Percentiles rank a stretch among this genome's conserved stretches.
These are phyloP conservation scores for Nothobranchius furzeri DNA, from an alignment of 2,113 vertebrate species.

Conservation along the genomic window DNA sequence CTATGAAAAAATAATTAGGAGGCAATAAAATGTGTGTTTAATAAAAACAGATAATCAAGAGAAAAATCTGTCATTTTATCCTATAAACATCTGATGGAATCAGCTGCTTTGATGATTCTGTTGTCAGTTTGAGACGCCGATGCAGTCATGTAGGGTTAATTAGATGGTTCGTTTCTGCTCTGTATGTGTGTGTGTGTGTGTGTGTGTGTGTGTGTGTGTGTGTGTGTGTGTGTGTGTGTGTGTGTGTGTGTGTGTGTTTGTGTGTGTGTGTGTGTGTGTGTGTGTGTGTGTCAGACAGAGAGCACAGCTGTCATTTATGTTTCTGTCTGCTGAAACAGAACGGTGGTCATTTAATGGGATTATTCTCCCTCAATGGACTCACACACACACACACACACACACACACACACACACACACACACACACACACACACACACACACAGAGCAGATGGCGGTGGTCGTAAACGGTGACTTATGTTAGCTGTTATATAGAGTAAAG, in stretches of 20 bases:
- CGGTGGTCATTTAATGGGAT: constrained; percentile 73
- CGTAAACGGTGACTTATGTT: constrained; percentile 69
- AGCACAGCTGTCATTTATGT: constrained; percentile 62
- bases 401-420: constrained; percentile 11
- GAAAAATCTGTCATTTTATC: too few relatives aligned
- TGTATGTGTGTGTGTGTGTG: background rate
- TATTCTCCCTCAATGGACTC: constrained; percentile 71
- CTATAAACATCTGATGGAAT: too few relatives aligned
- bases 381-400: constrained; percentile 24
- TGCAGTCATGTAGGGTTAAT: background rate
- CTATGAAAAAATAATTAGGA: too few relatives aligned
- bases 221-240: background rate
- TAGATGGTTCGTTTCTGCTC: constrained; percentile 8
- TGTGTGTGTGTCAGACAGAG: background rate
- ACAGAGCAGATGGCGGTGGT: constrained; percentile 67
- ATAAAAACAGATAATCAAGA: too few relatives aligned
- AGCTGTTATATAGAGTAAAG: constrained; percentile 53
- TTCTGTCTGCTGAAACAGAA: constrained; percentile 54
- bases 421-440: constrained; percentile 24
- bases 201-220: background rate
- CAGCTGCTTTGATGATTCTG: too few relatives aligned
- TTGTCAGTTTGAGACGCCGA: too few relatives aligned
- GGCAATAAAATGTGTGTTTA: too few relatives aligned
- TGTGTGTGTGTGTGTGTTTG: too few relatives aligned
- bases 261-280: background rate